phyloP scores from a whole-genome alignment of 2,113 vertebrate genomes.

The Labeo rohita region DNA sequence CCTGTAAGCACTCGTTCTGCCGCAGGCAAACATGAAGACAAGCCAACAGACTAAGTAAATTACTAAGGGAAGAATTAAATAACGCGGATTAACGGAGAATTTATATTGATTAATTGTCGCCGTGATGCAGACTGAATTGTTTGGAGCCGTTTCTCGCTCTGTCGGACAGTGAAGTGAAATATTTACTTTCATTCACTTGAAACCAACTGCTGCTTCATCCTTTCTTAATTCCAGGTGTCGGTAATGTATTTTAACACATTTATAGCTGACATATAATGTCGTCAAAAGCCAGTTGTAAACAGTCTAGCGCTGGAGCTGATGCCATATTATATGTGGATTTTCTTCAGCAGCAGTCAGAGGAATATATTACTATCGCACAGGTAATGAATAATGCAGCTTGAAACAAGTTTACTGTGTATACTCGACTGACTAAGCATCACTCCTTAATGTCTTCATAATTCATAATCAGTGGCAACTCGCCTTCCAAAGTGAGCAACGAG shows the following conservation, averaged over 20 bases:
- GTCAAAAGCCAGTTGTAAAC: not conserved
- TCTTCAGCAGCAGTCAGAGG: not conserved
- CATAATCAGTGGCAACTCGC: slow-evolving; percentile 47
- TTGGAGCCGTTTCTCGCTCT: not conserved
- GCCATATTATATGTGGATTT: not conserved
- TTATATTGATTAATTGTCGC: slow-evolving; percentile 20
- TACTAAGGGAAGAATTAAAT: slow-evolving; percentile 14
- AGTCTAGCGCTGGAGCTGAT: not conserved
- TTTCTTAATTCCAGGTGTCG: not conserved
- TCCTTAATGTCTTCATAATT: slow-evolving; percentile 55
- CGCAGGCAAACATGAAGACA: not conserved
- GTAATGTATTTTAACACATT: not conserved
- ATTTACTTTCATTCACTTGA: not conserved
- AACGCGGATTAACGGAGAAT: not conserved
- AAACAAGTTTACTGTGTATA: slow-evolving; percentile 43
- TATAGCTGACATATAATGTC: not conserved
- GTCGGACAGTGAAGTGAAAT: not conserved
- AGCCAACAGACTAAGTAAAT: not conserved
- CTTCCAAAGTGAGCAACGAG: slow-evolving; percentile 42
- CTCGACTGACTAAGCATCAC: slow-evolving; percentile 48
- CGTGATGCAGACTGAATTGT: not conserved
- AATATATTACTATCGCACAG: slow-evolving; percentile 46
- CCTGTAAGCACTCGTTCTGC: not conserved
- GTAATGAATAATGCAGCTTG: slow-evolving; percentile 50
- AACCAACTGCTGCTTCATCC: not conserved